phyloP scores from a whole-genome alignment of 2,888 invertebrate species.

The Limnephilus marmoratus region DNA sequence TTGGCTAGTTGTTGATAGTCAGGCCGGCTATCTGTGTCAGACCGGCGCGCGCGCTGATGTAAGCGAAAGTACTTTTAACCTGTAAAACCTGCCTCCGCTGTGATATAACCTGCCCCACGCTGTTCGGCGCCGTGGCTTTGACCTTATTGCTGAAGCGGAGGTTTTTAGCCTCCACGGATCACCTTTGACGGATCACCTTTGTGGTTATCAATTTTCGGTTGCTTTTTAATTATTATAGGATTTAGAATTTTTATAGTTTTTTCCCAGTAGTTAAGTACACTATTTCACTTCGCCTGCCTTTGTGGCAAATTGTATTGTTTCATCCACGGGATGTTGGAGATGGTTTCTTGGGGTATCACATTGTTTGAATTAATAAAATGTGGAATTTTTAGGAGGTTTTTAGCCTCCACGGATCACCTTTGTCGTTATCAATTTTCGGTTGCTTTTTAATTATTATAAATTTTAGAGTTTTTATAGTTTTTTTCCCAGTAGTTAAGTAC shows the following conservation, averaged over 20 bases:
- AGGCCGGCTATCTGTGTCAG: conserved; percentile 12
- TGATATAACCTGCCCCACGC: conserved; percentile 35
- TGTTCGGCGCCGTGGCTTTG: conserved; percentile 27
- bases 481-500: neutral
- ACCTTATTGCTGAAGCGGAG: conserved; percentile 26
- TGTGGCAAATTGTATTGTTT: neutral
- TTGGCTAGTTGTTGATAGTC: neutral
- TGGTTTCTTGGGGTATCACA: neutral
- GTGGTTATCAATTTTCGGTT: neutral
- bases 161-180: neutral
- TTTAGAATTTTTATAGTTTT: neutral
- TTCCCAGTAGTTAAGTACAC: neutral
- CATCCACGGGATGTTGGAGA: neutral
- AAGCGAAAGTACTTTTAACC: conserved; percentile 29
- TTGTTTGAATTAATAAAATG: too few species aligned
- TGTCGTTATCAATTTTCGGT: too few species aligned
- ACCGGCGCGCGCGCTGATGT: conserved; percentile 27
- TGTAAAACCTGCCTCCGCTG: conserved; percentile 16
- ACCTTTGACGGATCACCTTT: neutral
- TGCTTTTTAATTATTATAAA: too few species aligned
- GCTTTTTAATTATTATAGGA: neutral
- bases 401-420: too few species aligned
- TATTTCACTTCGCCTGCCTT: neutral
- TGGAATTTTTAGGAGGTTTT: too few species aligned
- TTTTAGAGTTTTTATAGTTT: too few species aligned